phyloP scores from a whole-genome alignment of 2,113 vertebrate genomes.

The Pterocles burchelli region DNA sequence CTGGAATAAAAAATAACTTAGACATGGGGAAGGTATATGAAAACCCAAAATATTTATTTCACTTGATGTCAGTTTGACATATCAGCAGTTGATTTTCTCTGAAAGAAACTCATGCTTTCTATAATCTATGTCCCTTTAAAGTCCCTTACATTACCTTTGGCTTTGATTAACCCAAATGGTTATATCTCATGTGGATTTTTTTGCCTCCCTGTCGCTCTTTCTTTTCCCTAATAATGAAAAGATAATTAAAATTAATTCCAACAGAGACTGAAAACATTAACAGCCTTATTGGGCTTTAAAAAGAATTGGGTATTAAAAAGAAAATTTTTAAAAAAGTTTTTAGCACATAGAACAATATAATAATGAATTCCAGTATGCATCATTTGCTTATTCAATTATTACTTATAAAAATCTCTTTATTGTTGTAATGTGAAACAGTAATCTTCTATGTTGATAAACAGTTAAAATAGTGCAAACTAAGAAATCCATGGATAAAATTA shows the following conservation, averaged over 20 bases:
- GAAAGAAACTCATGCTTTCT: not conserved
- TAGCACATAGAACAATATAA: not conserved
- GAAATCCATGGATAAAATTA: not conserved
- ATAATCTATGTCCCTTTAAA: not conserved
- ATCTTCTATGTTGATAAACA: not conserved
- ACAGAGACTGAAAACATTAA: not conserved
- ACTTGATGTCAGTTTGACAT: not conserved
- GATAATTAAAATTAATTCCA: slow-evolving; percentile 13
- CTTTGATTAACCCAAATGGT: not conserved
- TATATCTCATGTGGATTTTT: not conserved
- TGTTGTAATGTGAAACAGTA: not conserved
- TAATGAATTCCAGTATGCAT: not conserved
- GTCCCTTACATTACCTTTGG: not conserved
- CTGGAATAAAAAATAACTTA: not conserved
- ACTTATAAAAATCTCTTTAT: not conserved
- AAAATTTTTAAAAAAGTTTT: not conserved
- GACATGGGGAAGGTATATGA: not conserved
- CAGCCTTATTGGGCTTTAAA: not conserved
- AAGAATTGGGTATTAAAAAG: not conserved
- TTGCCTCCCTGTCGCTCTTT: not conserved
- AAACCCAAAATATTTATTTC: not conserved
- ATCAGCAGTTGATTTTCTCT: not conserved
- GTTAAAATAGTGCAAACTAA: not conserved
- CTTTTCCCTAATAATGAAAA: not conserved
- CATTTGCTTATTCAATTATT: not conserved